These are phyloP conservation scores for Neuroterus valhalla DNA, from an alignment of 1,140 invertebrate genomes.

Conservation along the genomic window DNA sequence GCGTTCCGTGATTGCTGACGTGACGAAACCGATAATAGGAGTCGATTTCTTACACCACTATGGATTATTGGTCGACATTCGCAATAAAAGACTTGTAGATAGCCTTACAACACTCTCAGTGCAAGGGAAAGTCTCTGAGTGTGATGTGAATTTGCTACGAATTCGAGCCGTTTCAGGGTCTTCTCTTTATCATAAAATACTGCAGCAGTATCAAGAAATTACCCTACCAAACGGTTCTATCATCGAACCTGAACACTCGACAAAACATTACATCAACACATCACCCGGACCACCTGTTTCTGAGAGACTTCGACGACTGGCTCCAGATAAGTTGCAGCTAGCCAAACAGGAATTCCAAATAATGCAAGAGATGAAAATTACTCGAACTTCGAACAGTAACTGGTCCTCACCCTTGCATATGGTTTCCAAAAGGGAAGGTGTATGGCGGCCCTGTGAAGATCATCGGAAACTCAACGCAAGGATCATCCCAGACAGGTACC, in stretches of 20 bases:
- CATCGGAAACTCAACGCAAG: too few relatives aligned
- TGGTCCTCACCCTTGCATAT: too few relatives aligned
- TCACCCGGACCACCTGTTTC: slow-evolving; percentile 62
- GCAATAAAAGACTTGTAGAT: slow-evolving; percentile 56
- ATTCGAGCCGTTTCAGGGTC: slow-evolving; percentile 4
- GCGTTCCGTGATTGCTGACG: slow-evolving; percentile 66
- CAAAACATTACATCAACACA: slow-evolving; percentile 45
- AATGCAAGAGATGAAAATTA: too few relatives aligned
- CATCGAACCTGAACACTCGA: slow-evolving; percentile 3
- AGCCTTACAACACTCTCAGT: slow-evolving; percentile 36
- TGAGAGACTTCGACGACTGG: slow-evolving; percentile 60
- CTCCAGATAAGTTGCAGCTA: slow-evolving; percentile 60
- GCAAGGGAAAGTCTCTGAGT: slow-evolving; percentile 13
- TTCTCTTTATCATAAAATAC: neutral
- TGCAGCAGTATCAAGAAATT: slow-evolving; percentile 32
- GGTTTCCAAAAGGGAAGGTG: too few relatives aligned
- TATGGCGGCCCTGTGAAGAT: too few relatives aligned
- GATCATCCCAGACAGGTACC: too few relatives aligned
- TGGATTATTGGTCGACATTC: slow-evolving; percentile 62
- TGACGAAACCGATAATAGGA: slow-evolving; percentile 49
- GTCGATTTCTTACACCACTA: slow-evolving; percentile 54
- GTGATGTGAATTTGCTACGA: neutral
- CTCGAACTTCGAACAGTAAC: too few relatives aligned
- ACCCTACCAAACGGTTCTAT: slow-evolving; percentile 28
- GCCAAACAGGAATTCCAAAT: neutral